Conservation (phyloP, 2,113 vertebrate genomes). For the Pseudorhombus dupliciocellatus region DNA sequence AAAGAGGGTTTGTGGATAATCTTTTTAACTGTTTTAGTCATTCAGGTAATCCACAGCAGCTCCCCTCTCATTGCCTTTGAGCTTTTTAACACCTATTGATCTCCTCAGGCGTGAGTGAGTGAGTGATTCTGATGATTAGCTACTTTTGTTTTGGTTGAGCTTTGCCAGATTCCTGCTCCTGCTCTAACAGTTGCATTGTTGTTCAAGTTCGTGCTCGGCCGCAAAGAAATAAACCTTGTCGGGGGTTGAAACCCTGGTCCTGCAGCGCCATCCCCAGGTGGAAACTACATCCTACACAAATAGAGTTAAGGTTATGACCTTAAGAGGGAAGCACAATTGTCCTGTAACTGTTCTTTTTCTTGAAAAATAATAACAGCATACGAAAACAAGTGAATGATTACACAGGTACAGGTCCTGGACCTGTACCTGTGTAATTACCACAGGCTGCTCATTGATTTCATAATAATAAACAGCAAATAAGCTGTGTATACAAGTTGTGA, state of each 20-base stretch:
- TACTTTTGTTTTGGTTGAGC: constrained; percentile 46
- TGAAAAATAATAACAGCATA: too few species aligned
- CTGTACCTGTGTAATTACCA: not conserved
- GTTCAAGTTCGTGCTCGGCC: constrained; percentile 31
- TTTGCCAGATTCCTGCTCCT: constrained; percentile 51
- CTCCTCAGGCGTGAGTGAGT: constrained; percentile 9
- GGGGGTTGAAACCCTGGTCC: not conserved
- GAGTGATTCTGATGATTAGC: constrained; percentile 41
- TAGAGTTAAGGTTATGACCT: not conserved
- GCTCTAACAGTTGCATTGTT: constrained; percentile 48
- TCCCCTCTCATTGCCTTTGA: constrained; percentile 6
- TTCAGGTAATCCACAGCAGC: constrained; percentile 24
- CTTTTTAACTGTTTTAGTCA: constrained; percentile 23
- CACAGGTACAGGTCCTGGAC: too few species aligned
- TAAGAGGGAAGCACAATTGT: not conserved
- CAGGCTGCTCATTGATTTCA: too few species aligned
- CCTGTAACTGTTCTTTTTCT: not conserved
- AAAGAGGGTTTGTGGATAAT: constrained; percentile 38
- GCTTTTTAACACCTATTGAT: constrained; percentile 55
- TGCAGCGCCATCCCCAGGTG: constrained; percentile 49
- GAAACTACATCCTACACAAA: not conserved
- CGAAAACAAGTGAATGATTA: not conserved
- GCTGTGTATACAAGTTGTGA: too few species aligned
- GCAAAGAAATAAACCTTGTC: not conserved
- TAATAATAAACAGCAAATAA: too few species aligned